Base-by-base conservation (phyloP, 2,888 invertebrate genomes). In the Scaptomyza polygonia region DNA sequence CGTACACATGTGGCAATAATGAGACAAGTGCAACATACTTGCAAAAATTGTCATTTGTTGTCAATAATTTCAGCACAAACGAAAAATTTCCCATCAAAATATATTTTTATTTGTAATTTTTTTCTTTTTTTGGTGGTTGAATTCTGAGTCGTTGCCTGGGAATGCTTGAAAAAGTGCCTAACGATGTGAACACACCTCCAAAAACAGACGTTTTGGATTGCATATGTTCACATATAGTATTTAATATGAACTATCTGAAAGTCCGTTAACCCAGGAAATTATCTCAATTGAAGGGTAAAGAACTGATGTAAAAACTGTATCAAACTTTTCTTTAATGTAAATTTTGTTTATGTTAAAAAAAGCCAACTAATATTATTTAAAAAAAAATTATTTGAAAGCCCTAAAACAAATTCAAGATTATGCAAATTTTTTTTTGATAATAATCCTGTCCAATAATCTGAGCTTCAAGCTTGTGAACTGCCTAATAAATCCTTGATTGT, bases 21-120 rank as follows among this genome's bases (percentile, higher is more conserved):
- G 88, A 86, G 84, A 76, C 88, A 79, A 82, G 86, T 87, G 88
- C 88, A 86, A 86, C 87, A 86, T 85, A 86, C 84, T 87, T 79
- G 88, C 86, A 79, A 84, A 85, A 74, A 73, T 77, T 78, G 73
- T 77, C 77, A 85, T 78, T 83, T 71, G 69, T 66, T 76, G 82
- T 78, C 78, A 88, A 84, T 81, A 86, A 86, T 83, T 80, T 73
- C 77, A 69, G 11, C 25, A 39, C 36, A 18, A 53, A 30, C 48
- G 29, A 32, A 25, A 67, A 58, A 52, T 48, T 70, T 80, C 70
- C 58, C 86, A 78, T 68, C 67, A 76, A 72, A 55, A 51, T 54
- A 54, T 49, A 34, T 36, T 32, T 55, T 34, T 29, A 52, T 21
- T 21, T 21, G 21, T 21, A 21, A 21, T 34, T 42, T 25, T 5